Conservation (phyloP, 2,797 vertebrate genomes). For the Paramormyrops hopkinsi region DNA sequence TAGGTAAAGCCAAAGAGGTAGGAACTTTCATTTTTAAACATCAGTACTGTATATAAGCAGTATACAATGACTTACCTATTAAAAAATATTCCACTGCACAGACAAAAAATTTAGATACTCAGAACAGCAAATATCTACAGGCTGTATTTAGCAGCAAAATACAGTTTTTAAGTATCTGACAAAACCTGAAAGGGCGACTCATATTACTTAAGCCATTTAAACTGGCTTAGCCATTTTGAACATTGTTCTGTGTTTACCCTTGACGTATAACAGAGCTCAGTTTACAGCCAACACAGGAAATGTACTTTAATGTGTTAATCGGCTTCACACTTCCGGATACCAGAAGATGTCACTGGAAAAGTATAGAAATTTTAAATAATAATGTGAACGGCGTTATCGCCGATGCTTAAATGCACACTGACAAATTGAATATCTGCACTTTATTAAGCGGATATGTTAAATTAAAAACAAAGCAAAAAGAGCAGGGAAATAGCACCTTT, state of each 20-base stretch:
- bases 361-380: neutral
- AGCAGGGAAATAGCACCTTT: constrained; percentile 19
- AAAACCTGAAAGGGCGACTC: neutral
- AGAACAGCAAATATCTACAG: neutral
- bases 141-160: neutral
- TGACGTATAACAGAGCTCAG: neutral
- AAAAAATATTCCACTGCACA: neutral
- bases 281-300: neutral
- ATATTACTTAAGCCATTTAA: neutral
- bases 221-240: neutral
- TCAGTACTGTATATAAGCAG: neutral
- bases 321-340: neutral
- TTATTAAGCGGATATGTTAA: constrained; percentile 18
- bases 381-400: neutral
- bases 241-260: neutral
- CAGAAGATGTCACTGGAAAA: neutral
- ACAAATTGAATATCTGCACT: constrained; percentile 18
- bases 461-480: constrained; percentile 13
- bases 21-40: neutral
- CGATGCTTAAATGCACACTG: neutral
- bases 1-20: neutral
- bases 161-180: neutral
- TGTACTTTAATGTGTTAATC: neutral
- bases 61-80: neutral
- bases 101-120: neutral